Evolutionary conservation across 2,888 invertebrate species (phyloP).

Genomic region (Meghimatium bilineatum): DNA sequence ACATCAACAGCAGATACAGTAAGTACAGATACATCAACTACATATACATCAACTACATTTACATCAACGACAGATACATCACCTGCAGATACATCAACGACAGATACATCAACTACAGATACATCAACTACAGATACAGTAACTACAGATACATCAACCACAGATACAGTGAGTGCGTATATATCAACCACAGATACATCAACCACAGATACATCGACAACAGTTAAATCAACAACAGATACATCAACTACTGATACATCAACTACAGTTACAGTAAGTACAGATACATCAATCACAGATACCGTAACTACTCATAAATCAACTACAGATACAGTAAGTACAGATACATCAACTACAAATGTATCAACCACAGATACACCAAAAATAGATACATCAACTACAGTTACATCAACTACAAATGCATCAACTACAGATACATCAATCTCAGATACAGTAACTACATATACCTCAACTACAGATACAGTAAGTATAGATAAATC

Average conservation of each 20-base stretch:
- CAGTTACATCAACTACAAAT: not conserved
- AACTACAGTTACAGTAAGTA: too few species aligned
- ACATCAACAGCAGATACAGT: not conserved
- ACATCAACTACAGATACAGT: not conserved
- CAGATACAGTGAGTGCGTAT: not conserved
- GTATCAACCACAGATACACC: too few species aligned
- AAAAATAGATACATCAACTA: not conserved
- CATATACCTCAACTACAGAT: not conserved
- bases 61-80: not conserved
- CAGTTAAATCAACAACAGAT: not conserved
- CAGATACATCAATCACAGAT: too few species aligned
- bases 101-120: not conserved
- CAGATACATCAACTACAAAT: too few species aligned
- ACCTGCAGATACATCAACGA: not conserved
- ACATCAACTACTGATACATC: too few species aligned
- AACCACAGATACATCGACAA: not conserved
- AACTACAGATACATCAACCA: not conserved
- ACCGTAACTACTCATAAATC: too few species aligned
- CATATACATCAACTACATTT: not conserved
- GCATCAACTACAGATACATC: not conserved
- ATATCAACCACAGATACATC: not conserved
- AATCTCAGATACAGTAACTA: not conserved
- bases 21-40: not conserved
- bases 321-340: too few species aligned
- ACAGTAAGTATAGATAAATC: not conserved